Evolutionary conservation across 2,797 vertebrate species (phyloP), one percentile per base, ranked within the genome.

Genomic region (Harpagifer antarcticus): DNA sequence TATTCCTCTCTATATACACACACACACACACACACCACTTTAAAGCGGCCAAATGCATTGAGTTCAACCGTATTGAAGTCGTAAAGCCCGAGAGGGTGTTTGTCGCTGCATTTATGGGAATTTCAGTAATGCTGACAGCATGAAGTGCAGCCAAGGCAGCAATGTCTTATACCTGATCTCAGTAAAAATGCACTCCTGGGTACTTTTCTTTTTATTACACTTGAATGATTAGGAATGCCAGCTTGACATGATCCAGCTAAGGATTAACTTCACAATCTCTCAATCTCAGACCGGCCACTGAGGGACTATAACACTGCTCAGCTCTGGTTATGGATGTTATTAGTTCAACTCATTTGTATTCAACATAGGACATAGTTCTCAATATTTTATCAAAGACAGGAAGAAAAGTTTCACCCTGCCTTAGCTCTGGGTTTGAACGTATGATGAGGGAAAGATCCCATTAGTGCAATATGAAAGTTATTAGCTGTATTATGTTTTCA

Each of bases 51-150:
- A 55, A 66, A 60, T 79, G 64, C 63, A 65, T 17, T 69, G 59
- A 68, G 60, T 79, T 70, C 55, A 48, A 69, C 47, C 48, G 54
- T 61, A 64, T 49, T 78, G 47, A 79, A 78, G 74, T 76, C 73
- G 55, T 80, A 68, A 84, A 82, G 65, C 76, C 73, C 3, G 0
- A 27, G 82, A 82, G 83, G 40, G 60, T 63, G 73, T 79, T 89
- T 83, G 71, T 81, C 9, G 40, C 57, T 68, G 74, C 78, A 58
- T 86, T 88, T 84, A 88, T 86, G 68, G 56, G 69, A 82, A 73
- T 84, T 75, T 79, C 78, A 79, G 77, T 78, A 61, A 80, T 64
- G 84, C 76, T 87, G 91, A 87, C 88, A 82, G 86, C 48, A 76
- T 55, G 61, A 86, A 89, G 75, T 76, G 64, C 72, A 86, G 82